phyloP scores from a whole-genome alignment of 2,888 invertebrate genomes.

The Euplagia quadripunctaria region DNA sequence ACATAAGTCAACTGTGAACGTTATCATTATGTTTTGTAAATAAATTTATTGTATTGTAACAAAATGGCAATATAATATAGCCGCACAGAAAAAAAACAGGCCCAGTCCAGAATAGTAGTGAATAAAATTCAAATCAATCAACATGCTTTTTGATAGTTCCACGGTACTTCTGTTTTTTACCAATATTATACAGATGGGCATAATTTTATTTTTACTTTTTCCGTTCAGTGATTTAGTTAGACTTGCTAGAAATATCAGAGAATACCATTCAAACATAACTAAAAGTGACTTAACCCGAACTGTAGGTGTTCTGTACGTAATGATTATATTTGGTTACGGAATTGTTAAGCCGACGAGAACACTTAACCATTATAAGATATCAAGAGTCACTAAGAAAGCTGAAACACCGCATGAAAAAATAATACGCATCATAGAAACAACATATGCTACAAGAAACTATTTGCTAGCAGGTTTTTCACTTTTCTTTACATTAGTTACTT shows the following conservation, averaged over 20 bases:
- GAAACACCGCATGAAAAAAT: constrained; percentile 60
- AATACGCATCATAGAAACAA: constrained; percentile 60
- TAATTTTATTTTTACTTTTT: constrained; percentile 62
- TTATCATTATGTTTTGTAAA: constrained; percentile 9
- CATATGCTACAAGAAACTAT: constrained; percentile 72
- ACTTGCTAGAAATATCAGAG: constrained; percentile 61
- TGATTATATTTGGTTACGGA: constrained; percentile 59
- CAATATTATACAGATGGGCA: constrained; percentile 68
- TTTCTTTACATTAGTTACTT: constrained; percentile 66
- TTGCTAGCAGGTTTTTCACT: constrained; percentile 72
- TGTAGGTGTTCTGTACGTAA: constrained; percentile 45
- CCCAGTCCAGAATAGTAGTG: neutral
- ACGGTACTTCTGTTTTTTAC: constrained; percentile 54
- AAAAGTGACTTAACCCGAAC: constrained; percentile 24
- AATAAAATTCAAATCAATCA: constrained; percentile 4
- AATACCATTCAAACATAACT: constrained; percentile 32
- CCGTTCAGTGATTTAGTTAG: constrained; percentile 62
- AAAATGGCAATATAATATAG: neutral
- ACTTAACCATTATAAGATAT: constrained; percentile 52
- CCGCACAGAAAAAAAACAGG: neutral
- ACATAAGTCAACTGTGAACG: constrained; percentile 18
- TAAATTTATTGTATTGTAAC: neutral
- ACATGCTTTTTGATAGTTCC: constrained; percentile 53
- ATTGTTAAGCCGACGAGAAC: constrained; percentile 65
- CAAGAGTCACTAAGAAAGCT: constrained; percentile 29